Conservation (phyloP, 2,797 vertebrate genomes). For the Argyrosomus regius region DNA sequence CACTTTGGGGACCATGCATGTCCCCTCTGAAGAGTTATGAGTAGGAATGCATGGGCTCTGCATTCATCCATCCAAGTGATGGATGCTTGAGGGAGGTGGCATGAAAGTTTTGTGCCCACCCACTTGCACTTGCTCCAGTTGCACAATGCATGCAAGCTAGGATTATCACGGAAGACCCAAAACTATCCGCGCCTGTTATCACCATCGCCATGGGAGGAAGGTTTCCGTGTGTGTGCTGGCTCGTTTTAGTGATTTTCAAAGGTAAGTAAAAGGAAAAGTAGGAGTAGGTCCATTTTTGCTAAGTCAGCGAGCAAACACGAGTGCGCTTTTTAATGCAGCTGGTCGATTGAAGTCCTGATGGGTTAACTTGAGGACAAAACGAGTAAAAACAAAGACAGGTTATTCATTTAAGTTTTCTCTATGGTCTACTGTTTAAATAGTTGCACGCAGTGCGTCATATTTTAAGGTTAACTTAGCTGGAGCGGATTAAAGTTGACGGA, state of each 20-base stretch:
- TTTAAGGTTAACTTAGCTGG: too few species aligned
- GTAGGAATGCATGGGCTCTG: conserved; percentile 21
- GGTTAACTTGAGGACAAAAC: background rate
- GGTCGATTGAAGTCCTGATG: background rate
- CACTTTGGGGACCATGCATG: background rate
- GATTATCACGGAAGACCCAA: background rate
- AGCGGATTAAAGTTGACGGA: too few species aligned
- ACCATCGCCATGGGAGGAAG: conserved; percentile 46
- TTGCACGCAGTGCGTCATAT: background rate
- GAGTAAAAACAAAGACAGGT: background rate
- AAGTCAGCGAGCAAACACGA: background rate
- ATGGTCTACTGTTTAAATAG: background rate
- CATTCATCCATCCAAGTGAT: conserved; percentile 37
- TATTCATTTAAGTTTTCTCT: background rate
- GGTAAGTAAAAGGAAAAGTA: conserved; percentile 44
- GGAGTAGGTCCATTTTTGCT: too few species aligned
- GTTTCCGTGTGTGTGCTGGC: conserved; percentile 21
- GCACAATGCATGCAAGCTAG: background rate
- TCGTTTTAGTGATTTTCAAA: conserved; percentile 42
- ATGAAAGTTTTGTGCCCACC: conserved; percentile 39
- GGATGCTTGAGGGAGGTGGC: conserved; percentile 27
- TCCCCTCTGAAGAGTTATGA: background rate
- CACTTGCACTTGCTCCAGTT: conserved; percentile 47
- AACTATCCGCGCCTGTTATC: background rate
- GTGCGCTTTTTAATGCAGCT: too few species aligned